phyloP scores from a whole-genome alignment of 2,113 vertebrate genomes.

The Platysternon megacephalum region DNA sequence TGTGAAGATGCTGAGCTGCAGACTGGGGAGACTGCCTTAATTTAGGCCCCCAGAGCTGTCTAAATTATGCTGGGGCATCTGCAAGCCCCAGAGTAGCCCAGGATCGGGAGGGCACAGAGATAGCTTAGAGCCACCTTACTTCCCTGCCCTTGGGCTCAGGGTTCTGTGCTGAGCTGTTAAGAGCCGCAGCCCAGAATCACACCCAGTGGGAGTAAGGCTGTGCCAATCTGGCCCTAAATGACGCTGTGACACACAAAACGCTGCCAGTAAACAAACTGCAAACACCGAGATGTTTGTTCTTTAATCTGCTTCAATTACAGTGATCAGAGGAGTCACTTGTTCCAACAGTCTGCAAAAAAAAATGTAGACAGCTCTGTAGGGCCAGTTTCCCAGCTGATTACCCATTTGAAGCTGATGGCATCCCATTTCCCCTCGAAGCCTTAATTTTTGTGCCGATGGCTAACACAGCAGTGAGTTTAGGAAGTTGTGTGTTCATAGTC shows the following conservation, averaged over 20 bases:
- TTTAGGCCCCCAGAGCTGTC: not conserved
- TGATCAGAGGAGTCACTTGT: not conserved
- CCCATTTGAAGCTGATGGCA: not conserved
- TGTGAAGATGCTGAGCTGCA: no score
- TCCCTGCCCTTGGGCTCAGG: not conserved
- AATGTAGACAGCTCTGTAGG: not conserved
- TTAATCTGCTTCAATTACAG: not conserved
- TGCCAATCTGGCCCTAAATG: not conserved
- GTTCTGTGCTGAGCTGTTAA: not conserved
- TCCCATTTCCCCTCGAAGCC: not conserved
- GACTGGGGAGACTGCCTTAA: no score
- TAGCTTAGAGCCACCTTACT: not conserved
- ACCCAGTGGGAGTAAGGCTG: not conserved
- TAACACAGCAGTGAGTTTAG: not conserved
- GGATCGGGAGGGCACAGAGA: no score
- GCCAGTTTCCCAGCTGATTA: not conserved
- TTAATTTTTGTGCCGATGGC: not conserved
- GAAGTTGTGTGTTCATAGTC: not conserved
- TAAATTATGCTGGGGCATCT: not conserved
- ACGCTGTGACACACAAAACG: not conserved
- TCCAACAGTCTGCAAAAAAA: not conserved
- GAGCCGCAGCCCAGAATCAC: no score
- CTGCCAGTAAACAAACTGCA: not conserved
- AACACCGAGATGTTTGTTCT: not conserved
- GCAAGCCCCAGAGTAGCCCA: not conserved